These are phyloP conservation scores for Pogonus chalceus DNA, from an alignment of 1,140 invertebrate genomes.

Conservation along the genomic window DNA sequence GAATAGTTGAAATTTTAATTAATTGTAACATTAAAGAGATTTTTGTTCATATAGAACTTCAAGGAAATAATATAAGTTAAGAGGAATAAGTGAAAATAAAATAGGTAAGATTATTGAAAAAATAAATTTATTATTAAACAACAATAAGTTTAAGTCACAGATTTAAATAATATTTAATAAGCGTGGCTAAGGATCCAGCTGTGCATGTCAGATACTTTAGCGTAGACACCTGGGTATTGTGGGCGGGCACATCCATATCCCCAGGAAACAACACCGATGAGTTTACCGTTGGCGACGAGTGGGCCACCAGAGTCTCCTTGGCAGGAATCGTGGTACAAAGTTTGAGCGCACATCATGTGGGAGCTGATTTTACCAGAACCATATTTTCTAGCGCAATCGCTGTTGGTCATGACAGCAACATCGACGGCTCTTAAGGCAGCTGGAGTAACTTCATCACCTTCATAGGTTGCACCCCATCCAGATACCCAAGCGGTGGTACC, in stretches of 20 bases:
- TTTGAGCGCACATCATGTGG: neutral
- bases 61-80: neutral
- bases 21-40: neutral
- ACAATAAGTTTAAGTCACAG: neutral
- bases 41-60: neutral
- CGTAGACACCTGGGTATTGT: constrained; percentile 49
- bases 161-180: neutral
- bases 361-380: neutral
- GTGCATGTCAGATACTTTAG: constrained; percentile 36
- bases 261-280: constrained; percentile 50
- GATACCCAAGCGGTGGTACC: constrained; percentile 18
- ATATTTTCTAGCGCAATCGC: neutral
- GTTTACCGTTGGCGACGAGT: constrained; percentile 30
- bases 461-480: constrained; percentile 12
- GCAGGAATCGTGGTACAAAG: constrained; percentile 5
- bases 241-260: constrained; percentile 46
- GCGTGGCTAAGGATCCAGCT: constrained; percentile 26
- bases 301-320: constrained; percentile 41
- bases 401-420: neutral
- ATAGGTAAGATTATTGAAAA: neutral
- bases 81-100: neutral
- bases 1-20: neutral
- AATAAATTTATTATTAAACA: neutral
- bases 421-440: neutral
- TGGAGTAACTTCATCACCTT: neutral